Evolutionary conservation across 2,113 vertebrate species (phyloP).

Genomic region (Mormoops blainvillei): DNA sequence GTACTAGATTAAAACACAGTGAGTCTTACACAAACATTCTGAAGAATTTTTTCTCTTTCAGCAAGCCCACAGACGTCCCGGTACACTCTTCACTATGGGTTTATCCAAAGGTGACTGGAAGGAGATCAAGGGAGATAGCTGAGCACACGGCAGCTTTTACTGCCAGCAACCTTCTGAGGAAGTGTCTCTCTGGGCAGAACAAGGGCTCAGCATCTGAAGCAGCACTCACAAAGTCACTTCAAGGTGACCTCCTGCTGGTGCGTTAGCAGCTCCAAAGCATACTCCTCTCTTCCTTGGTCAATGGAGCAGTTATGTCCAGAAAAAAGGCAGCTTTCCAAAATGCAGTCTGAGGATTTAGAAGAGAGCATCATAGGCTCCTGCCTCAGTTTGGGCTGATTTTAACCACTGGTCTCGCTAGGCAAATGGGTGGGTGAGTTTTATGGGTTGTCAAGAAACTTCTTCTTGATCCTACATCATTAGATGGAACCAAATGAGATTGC

Average conservation of each 20-base stretch:
- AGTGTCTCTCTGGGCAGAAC: neutral
- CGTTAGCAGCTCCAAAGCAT: fast-evolving
- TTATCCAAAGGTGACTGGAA: neutral
- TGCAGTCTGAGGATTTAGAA: fast-evolving
- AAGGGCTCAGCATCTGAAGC: neutral
- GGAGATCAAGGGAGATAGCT: neutral
- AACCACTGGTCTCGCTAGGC: neutral
- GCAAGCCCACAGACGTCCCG: neutral
- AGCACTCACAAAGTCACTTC: neutral
- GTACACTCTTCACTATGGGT: neutral
- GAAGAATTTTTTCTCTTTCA: neutral
- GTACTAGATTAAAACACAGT: neutral
- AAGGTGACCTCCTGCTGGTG: too few species aligned
- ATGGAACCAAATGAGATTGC: neutral
- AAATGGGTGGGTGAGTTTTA: neutral
- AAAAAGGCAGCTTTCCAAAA: neutral
- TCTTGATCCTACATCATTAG: neutral
- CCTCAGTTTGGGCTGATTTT: neutral
- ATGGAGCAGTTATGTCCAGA: fast-evolving
- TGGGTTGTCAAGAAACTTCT: neutral
- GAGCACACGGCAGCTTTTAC: neutral
- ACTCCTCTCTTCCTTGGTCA: neutral
- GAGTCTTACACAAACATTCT: neutral
- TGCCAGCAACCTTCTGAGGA: neutral
- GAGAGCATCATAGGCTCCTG: neutral